Evolutionary conservation across 2,888 invertebrate species (phyloP), one percentile per base, ranked within the genome.

Genomic region (Halocaridina rubra): DNA sequence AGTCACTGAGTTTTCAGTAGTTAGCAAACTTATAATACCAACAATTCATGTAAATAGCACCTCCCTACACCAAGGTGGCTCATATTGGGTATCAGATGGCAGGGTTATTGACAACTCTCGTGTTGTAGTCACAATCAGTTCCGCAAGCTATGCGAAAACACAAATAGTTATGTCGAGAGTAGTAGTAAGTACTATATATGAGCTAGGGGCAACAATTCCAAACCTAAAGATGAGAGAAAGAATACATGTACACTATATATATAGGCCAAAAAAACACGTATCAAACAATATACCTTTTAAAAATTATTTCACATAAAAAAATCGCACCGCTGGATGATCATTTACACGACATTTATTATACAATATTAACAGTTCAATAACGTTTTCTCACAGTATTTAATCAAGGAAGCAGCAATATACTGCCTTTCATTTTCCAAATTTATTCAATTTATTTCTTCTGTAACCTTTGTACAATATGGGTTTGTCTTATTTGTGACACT

Each of bases 291-390:
- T 82, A 82, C 80, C 72, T 82, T 81, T 82, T 78, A 72, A 53
- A 82, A 82, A 71, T 82, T 59, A 77, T 82, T 78, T 82, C 82
- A 82, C 82, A 82, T 82, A 82, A 82, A 82, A 80, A 82, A 82
- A 77, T 69, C 57, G 77, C 82, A 82, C 82, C 77, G 77, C 78
- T 82, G 77, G 78, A 82, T 77, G 82, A 78, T 76, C 82, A 82
- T 82, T 72, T 78, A 82, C 72, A 77, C 29, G 71, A 82, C 82
- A 82, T 57, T 57, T 24, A 82, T 39, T 82, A 71, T 71, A 78
- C 82, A 77, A 29, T 82, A 82, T 82, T 71, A 77, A 64, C 74
- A 75, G 33, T 46, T 61, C 71, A 39, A 79, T n/a, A 79, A 30
- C 33, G 33, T 77, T 32, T 79, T 69, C 29, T 53, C 53, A 53